These are phyloP conservation scores for Spea bombifrons DNA, from an alignment of 2,113 vertebrate genomes.

Conservation along the genomic window DNA sequence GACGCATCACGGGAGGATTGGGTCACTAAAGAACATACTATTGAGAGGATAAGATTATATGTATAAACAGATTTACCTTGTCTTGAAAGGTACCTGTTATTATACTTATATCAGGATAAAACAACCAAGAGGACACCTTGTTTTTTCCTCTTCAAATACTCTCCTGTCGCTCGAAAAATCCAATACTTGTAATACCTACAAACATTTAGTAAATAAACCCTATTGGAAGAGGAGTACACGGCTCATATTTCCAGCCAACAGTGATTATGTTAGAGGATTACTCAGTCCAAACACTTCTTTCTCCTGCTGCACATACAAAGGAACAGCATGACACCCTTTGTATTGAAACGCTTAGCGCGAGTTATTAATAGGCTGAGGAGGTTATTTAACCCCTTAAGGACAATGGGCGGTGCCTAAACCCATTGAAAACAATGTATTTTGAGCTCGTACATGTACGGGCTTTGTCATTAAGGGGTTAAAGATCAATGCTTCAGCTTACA, in stretches of 20 bases:
- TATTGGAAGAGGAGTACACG: background rate
- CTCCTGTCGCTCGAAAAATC: background rate
- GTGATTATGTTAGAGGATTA: slow-evolving; percentile 23
- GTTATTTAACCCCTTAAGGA: no score
- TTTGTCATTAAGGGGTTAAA: no score
- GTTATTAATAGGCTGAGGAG: slow-evolving; percentile 35
- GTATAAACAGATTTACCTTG: no score
- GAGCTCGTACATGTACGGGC: no score
- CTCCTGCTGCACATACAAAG: slow-evolving; percentile 6
- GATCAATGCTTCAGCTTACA: no score
- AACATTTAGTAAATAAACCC: background rate
- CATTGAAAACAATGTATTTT: no score
- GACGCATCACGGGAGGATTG: no score
- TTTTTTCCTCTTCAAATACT: background rate
- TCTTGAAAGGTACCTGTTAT: no score
- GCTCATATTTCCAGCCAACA: slow-evolving; percentile 2
- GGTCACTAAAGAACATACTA: no score
- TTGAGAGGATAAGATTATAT: no score
- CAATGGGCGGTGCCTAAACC: no score
- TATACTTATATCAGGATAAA: no score
- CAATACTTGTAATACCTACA: slow-evolving; percentile 15
- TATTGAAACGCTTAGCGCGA: background rate
- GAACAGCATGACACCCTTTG: background rate
- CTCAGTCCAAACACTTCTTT: slow-evolving; percentile 5
- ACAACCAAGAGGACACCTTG: background rate